phyloP scores from a whole-genome alignment of 2,113 vertebrate genomes.

The Ariopsis seemanni region DNA sequence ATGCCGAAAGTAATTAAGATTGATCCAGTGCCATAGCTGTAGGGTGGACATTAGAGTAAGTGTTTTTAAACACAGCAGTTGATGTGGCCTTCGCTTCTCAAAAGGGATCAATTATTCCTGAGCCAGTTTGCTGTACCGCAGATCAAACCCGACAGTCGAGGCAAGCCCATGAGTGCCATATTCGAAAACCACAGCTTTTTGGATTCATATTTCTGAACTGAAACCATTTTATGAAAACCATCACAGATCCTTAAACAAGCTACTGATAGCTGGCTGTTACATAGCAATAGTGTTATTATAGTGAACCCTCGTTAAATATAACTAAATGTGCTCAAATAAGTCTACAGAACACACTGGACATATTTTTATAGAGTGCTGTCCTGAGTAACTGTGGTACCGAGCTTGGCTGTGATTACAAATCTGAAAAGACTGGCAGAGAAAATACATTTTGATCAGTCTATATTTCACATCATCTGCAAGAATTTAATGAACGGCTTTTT shows the following conservation, averaged over 20 bases:
- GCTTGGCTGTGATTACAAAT: not conserved
- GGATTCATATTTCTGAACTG: not conserved
- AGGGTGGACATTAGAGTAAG: constrained; percentile 16
- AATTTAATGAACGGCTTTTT: not conserved
- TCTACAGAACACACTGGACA: not conserved
- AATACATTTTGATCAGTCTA: not conserved
- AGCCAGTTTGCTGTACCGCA: constrained; percentile 21
- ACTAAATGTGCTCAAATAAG: not conserved
- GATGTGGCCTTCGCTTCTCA: constrained; percentile 25
- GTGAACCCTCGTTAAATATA: not conserved
- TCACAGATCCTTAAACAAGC: not conserved
- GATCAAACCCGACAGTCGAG: not conserved
- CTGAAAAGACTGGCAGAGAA: not conserved
- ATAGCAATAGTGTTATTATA: not conserved
- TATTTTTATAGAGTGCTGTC: not conserved
- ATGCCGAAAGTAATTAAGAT: not conserved
- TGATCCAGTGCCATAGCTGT: not conserved
- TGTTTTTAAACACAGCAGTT: constrained; percentile 32
- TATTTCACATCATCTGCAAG: not conserved
- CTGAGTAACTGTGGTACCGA: not conserved
- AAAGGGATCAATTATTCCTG: constrained; percentile 45
- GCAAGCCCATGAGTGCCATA: constrained; percentile 19
- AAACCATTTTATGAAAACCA: not conserved
- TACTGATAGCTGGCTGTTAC: not conserved
- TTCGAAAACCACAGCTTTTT: constrained; percentile 20